These are phyloP conservation scores for Boloria euphrosyne DNA, from an alignment of 2,888 invertebrate species.

Conservation along the genomic window DNA sequence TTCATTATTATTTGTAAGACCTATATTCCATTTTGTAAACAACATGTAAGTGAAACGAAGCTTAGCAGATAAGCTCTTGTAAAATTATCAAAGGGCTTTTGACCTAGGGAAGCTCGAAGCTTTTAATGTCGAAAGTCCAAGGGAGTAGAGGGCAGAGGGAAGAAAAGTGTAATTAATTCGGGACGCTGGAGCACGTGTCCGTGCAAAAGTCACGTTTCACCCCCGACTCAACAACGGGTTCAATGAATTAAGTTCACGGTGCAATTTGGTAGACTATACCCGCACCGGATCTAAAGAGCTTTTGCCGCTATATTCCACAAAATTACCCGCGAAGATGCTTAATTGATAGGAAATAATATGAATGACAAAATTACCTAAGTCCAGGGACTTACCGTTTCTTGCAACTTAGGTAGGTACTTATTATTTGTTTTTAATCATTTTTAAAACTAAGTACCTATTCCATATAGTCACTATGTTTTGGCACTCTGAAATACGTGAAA, in stretches of 20 bases:
- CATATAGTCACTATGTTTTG: too few relatives aligned
- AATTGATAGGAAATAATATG: neutral
- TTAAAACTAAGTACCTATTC: too few relatives aligned
- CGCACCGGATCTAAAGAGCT: constrained; percentile 8
- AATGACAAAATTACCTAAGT: neutral
- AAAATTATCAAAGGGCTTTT: neutral
- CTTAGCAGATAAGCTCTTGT: neutral
- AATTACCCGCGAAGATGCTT: neutral
- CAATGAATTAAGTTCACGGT: constrained; percentile 4
- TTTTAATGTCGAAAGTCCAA: neutral
- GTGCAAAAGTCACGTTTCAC: constrained; percentile 1
- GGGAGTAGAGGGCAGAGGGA: constrained; percentile 1
- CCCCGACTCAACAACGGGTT: constrained; percentile 2
- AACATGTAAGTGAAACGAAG: neutral
- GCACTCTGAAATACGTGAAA: too few relatives aligned
- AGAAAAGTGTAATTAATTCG: constrained; percentile 17
- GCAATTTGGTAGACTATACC: constrained; percentile 4
- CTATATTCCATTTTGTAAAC: too few relatives aligned
- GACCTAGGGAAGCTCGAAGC: neutral
- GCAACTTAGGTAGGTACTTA: too few relatives aligned
- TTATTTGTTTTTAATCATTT: too few relatives aligned
- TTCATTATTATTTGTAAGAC: too few relatives aligned
- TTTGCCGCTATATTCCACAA: neutral
- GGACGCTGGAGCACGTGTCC: constrained; percentile 18
- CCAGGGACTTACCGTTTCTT: too few relatives aligned